These are phyloP conservation scores for Halcyon chelicuti DNA, from an alignment of 2,797 vertebrate genomes.

Conservation along the genomic window DNA sequence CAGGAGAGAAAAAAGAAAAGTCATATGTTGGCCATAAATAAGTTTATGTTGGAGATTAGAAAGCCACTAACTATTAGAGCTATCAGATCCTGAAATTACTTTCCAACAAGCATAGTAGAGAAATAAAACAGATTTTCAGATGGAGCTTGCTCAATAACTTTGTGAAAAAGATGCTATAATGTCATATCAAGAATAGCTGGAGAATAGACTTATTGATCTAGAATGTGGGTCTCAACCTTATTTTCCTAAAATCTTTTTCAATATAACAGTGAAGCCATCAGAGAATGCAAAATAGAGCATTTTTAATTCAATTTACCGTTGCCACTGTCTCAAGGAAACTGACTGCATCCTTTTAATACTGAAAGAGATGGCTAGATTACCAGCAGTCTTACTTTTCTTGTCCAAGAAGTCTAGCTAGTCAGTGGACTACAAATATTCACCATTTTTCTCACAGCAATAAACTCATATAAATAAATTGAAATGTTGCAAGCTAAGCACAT, in stretches of 20 bases:
- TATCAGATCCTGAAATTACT: not conserved
- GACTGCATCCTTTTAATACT: not conserved
- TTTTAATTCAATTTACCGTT: not conserved
- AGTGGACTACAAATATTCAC: not conserved
- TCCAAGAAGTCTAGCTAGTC: not conserved
- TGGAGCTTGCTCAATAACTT: not conserved
- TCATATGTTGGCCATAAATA: not conserved
- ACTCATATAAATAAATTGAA: constrained; percentile 76
- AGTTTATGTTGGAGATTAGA: not conserved
- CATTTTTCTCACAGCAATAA: constrained; percentile 34
- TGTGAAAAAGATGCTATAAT: not conserved
- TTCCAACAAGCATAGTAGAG: not conserved
- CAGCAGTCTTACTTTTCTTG: not conserved
- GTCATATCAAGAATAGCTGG: not conserved
- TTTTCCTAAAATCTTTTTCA: constrained; percentile 19
- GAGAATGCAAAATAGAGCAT: constrained; percentile 21
- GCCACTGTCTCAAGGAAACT: not conserved
- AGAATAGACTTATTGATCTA: constrained; percentile 10
- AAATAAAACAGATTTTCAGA: not conserved
- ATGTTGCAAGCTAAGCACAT: constrained; percentile 80
- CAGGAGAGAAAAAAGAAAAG: rapidly evolving
- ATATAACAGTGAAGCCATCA: not conserved
- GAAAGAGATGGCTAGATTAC: not conserved
- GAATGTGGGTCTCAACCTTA: not conserved
- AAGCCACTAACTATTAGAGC: not conserved